Base-by-base conservation (phyloP, 2,888 invertebrate genomes). In the Taenaris catops region DNA sequence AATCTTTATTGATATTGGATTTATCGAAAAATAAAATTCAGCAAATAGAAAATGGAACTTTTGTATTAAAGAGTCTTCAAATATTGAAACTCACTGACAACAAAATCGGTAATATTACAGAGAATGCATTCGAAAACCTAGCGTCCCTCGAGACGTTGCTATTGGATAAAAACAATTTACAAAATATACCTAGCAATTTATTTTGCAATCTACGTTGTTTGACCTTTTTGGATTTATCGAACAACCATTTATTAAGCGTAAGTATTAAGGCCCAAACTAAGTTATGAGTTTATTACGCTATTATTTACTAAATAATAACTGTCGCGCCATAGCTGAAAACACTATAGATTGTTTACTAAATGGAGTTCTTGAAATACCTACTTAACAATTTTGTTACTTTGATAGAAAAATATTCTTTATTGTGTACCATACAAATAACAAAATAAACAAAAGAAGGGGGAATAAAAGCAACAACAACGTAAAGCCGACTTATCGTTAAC, bases 31-130 rank as follows among this genome's bases (percentile, higher is more conserved):
- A 94, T 66, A 83, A 86, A 53, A 78, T 94, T 45, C 87, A 88
- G 29, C 74, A 69, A 7, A 72, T 94, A 25, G 88, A 90, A 39
- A 88, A 88, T 23, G 81, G 81, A 28, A 75, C 90, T 1, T 90
- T 93, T 52, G 80, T 88, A 27, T 66, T 93, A 26, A 73, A 62
- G 31, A 81, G 81, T 16, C 68, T 94, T 18, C 89, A 89, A 53
- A 81, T 89, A 43, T 72, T 94, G 26, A 92, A 92, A 56, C 61
- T 94, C 5, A 91, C 92, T 0, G 91, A 91, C 49, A 95, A 95
- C 59, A 86, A 89, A 59, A 88, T 93, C 53, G 76, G 74, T 29
- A 86, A 88, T 50, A 75, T 91, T 25, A 88, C 89, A 8, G 73
- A 87, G 50, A 89, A 88, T 25, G 75, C 89, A 33, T 90, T 91